A percentile compares a stretch with the other conserved stretches of the same genome.
Conservation (phyloP, 2,797 vertebrate genomes). For the Platalea minor region DNA sequence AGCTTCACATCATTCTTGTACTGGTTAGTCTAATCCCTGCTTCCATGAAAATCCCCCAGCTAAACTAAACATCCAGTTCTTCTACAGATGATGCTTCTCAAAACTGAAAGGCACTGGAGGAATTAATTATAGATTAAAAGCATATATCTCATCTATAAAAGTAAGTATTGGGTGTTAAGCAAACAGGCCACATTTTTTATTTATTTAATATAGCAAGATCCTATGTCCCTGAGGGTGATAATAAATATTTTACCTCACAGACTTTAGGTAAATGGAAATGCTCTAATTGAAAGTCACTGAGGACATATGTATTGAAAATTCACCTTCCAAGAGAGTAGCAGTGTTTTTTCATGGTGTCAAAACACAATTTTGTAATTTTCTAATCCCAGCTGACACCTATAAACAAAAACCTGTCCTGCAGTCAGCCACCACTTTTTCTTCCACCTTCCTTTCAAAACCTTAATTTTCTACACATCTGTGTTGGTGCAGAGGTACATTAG, state of each 20-base stretch:
- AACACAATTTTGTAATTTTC: background rate
- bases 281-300: background rate
- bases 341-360: background rate
- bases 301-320: background rate
- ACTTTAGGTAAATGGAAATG: background rate
- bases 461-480: background rate
- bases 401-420: background rate
- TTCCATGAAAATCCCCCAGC: background rate
- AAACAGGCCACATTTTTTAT: background rate
- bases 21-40: background rate
- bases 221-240: background rate
- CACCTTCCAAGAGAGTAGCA: background rate
- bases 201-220: constrained; percentile 9
- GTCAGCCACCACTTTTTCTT: background rate
- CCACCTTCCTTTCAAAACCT: background rate
- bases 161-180: background rate
- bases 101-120: background rate
- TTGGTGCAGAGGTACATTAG: background rate
- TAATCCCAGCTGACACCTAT: background rate
- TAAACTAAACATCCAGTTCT: background rate
- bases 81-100: accelerated
- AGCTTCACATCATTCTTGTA: background rate
- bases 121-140: constrained; percentile 19
- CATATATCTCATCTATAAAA: background rate
- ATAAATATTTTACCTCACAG: background rate